Conservation (phyloP, 2,797 vertebrate genomes). For the Sphenopsis melanotis region DNA sequence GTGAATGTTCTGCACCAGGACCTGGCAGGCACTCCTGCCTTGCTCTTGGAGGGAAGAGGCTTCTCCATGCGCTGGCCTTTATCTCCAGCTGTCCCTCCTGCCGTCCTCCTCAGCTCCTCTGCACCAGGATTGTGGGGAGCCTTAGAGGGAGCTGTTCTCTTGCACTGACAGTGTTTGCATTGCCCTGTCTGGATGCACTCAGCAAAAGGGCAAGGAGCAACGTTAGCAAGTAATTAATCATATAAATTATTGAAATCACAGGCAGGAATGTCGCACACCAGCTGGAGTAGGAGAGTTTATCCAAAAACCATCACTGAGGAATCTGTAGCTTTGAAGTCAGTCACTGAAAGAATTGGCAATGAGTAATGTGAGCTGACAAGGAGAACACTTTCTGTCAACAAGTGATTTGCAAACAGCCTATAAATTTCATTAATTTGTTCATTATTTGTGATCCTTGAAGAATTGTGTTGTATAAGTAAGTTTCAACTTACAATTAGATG, state of each 20-base stretch:
- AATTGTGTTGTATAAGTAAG: constrained; percentile 25
- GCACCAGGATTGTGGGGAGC: background rate
- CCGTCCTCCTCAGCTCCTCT: too few species aligned
- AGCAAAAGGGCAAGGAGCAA: background rate
- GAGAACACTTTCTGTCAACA: constrained; percentile 5
- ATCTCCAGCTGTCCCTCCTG: background rate
- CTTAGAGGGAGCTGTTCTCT: background rate
- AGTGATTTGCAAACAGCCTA: constrained; percentile 23
- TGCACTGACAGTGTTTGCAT: background rate
- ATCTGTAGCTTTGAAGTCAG: background rate
- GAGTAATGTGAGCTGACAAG: constrained; percentile 33
- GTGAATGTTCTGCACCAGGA: background rate
- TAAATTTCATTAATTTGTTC: constrained; percentile 55
- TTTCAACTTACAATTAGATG: constrained; percentile 4
- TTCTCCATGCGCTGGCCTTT: background rate
- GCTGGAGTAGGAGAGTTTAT: background rate
- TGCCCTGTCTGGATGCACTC: background rate
- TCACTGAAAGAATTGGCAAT: background rate
- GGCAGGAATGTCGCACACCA: background rate
- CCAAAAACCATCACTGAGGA: background rate
- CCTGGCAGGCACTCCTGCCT: background rate
- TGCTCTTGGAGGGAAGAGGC: background rate
- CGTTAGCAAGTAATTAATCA: background rate
- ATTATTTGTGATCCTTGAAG: constrained; percentile 34
- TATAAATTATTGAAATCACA: background rate